Base-by-base conservation (phyloP, 2,113 vertebrate genomes). In the Leptobrachium leishanense region DNA sequence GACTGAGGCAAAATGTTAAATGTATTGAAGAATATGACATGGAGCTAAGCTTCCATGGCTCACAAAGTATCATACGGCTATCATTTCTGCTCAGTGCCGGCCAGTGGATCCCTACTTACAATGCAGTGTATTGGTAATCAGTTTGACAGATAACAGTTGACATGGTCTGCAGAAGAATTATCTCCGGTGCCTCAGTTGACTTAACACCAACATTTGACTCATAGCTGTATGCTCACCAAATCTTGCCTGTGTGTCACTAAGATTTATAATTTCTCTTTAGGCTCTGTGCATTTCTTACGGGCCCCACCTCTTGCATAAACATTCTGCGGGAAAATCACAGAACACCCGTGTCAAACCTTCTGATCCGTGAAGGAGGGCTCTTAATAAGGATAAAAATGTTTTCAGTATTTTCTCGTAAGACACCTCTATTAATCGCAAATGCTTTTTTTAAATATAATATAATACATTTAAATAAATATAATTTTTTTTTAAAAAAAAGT, bases 221-320 rank as follows among this genome's bases (percentile, higher is more conserved):
- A n/a, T 50, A 10, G 39, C 0, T 72, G 54, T 6, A 81, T 81
- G 72, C 78, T 81, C 78, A 81, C 78, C 77, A 80, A 74, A 80
- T 80, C 77, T 80, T 80, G 77, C 77, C 53, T 74, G 71, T 81
- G 64, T 63, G 78, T 53, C 78, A 81, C 78, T 81, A 81, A 80
- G 78, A 74, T 74, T 74, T 81, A 81, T 81, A 46, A 81, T 74
- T 81, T 81, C 53, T 81, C 78, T 81, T 81, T 81, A 74, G 78
- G 71, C 68, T 81, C 78, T 81, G 78, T 81, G 78, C 78, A 74
- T 81, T 81, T 81, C 72, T 81, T 81, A 74, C 78, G 78, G 63
- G 63, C 12, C 67, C 54, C 72, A 85, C 74, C 15, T 76, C 59
- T 40, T 74, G 31, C 6, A 81, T 82, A 66, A 70, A 82, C 44